Percentiles rank a stretch among this genome's conserved stretches.
These are phyloP conservation scores for Phthorimaea operculella DNA, from an alignment of 1,140 invertebrate species.

Conservation along the genomic window DNA sequence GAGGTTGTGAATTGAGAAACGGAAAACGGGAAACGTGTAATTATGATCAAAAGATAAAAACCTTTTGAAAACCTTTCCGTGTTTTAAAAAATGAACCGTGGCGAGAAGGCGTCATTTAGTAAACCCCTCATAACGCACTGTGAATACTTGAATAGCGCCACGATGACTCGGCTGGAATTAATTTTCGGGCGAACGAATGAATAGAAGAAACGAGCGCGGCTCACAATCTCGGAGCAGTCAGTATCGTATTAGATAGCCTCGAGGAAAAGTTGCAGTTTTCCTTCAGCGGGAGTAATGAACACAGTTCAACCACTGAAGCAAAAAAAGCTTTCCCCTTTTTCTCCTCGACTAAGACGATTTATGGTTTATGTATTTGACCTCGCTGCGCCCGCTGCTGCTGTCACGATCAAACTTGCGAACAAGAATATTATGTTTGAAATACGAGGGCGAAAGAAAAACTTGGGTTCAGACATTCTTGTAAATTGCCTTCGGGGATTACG, in stretches of 20 bases:
- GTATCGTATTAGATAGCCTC: conserved; percentile 10
- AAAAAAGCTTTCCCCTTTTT: conserved; percentile 44
- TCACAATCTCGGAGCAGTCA: background rate
- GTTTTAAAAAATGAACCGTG: no score
- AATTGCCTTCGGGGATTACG: conserved; percentile 16
- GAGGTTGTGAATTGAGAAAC: no score
- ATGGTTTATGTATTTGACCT: conserved; percentile 62
- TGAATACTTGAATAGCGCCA: background rate
- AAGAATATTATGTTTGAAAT: conserved; percentile 32
- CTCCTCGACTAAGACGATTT: conserved; percentile 47
- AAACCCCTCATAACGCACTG: no score
- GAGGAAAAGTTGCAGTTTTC: conserved; percentile 21
- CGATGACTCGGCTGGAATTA: background rate
- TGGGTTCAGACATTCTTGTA: conserved; percentile 13
- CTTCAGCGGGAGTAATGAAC: conserved; percentile 41
- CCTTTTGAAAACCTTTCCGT: no score
- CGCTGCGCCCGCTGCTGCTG: conserved; percentile 30
- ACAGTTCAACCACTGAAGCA: conserved; percentile 37
- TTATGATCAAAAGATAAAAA: no score
- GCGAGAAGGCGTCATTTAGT: no score
- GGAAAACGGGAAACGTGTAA: no score
- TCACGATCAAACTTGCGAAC: conserved; percentile 45
- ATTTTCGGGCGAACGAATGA: background rate
- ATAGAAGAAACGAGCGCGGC: background rate
- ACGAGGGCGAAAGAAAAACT: conserved; percentile 16